A percentile compares a stretch with the other conserved stretches of the same genome.
Evolutionary conservation across 1,140 invertebrate species (phyloP).

Genomic region (Galleria mellonella): DNA sequence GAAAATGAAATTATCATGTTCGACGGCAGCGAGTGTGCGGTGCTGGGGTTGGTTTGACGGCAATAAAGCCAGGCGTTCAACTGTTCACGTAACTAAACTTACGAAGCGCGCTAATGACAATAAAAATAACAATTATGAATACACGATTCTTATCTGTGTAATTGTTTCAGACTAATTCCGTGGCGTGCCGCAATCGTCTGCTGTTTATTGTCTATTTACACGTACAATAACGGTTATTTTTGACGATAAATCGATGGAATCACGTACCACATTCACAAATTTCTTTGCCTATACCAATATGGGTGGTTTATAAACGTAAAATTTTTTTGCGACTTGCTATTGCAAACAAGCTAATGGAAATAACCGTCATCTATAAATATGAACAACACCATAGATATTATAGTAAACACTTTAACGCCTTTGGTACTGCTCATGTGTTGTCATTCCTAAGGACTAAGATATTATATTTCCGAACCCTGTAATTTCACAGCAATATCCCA

Average conservation of each 20-base stretch:
- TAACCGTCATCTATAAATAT: too few species aligned
- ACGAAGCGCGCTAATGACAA: conserved; percentile 30
- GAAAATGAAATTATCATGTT: conserved; percentile 35
- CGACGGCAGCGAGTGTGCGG: conserved; percentile 9
- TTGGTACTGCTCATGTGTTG: too few species aligned
- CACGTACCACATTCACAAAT: conserved; percentile 10
- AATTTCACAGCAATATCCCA: too few species aligned
- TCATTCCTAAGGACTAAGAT: too few species aligned
- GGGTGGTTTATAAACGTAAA: too few species aligned
- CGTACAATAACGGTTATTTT: conserved; percentile 14
- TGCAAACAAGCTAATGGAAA: too few species aligned
- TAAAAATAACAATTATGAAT: conserved; percentile 33
- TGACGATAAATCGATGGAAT: conserved; percentile 4
- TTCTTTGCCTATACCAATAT: conserved; percentile 7
- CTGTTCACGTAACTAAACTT: conserved; percentile 28
- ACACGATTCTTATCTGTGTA: conserved; percentile 36
- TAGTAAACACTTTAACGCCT: too few species aligned
- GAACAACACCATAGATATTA: too few species aligned
- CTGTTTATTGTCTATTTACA: conserved; percentile 26
- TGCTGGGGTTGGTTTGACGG: conserved; percentile 9
- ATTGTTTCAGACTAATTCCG: conserved; percentile 39
- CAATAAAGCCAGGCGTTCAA: conserved; percentile 25
- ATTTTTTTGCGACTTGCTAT: too few species aligned
- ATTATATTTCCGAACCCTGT: too few species aligned
- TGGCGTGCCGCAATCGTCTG: conserved; percentile 10